phyloP scores from a whole-genome alignment of 2,888 invertebrate genomes.

The Ypsolopha sequella region DNA sequence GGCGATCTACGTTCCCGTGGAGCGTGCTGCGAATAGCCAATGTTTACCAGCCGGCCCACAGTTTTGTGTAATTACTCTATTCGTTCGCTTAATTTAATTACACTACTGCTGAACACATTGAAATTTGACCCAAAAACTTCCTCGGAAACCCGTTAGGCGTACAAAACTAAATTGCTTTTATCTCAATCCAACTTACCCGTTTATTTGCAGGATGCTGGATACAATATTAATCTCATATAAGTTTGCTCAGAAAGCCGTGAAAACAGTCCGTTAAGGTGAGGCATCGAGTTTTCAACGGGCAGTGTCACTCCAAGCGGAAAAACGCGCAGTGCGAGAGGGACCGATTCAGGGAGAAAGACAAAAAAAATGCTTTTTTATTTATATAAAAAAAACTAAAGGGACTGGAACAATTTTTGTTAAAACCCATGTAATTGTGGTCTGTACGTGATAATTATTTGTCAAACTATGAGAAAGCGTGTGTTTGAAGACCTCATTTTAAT shows the following conservation, averaged over 20 bases:
- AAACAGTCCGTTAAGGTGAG: neutral
- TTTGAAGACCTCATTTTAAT: too few species aligned
- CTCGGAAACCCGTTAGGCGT: neutral
- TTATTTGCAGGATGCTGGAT: neutral
- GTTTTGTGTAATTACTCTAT: constrained; percentile 51
- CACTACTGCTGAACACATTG: neutral
- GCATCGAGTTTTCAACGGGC: too few species aligned
- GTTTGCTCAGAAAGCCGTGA: neutral
- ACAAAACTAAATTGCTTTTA: too few species aligned
- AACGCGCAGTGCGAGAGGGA: too few species aligned
- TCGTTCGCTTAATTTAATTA: constrained; percentile 19
- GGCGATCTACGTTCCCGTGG: constrained; percentile 31
- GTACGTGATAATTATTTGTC: too few species aligned
- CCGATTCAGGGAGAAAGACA: too few species aligned
- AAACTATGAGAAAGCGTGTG: too few species aligned
- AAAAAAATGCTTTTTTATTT: too few species aligned
- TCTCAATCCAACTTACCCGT: neutral
- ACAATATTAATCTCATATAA: neutral
- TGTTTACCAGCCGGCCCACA: constrained; percentile 38
- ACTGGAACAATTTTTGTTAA: too few species aligned
- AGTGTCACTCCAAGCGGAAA: too few species aligned
- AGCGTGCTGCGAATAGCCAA: constrained; percentile 53
- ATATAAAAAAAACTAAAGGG: too few species aligned
- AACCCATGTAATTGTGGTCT: too few species aligned
- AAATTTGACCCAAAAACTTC: neutral